Evolutionary conservation across 2,113 vertebrate genomes (phyloP), one percentile per base, ranked within the genome.

Genomic region (Notothenia rossii): DNA sequence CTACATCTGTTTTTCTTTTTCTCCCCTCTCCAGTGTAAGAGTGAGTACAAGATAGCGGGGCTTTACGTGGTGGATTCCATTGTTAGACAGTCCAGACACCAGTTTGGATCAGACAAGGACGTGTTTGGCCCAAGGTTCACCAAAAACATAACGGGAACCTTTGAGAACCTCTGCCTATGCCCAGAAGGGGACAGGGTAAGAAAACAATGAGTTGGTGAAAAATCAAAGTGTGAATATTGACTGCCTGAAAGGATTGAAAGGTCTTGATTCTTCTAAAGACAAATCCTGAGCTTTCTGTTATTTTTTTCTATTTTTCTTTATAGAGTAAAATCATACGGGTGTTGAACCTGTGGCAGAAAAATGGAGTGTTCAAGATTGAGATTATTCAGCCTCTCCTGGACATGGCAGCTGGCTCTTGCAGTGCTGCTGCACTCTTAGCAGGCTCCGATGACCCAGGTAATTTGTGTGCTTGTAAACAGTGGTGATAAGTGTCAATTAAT

Each of bases 261-360:
- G 25, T 14, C 60, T 40, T 25, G 1, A 1, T 10, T 7, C 1
- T 40, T 45, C 9, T 43, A 56, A 61, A 62, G 43, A 56, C 48
- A 72, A 40, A 72, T 15, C 1, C 40, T 58, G 18, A 45, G 7
- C 46, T 6, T 72, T 29, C 20, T 56, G 36, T 55, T 43, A 2
- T 50, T 22, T 3, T 10, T 29, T 36, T 3, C 8, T 60, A 7
- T 63, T 70, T 72, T 25, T 48, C 49, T 83, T 49, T 79, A 79
- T 91, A 99, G 98, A 99, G 98, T 94, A 99, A 99, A 91, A 98
- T 99, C 72, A 98, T 99, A 56, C 96, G 98, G 61, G 98, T 99
- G 45, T 91, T 99, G 88, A 99, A 99, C 93, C 95, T 99, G 83
- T 99, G 98, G 98, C 98, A 99, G 91, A 99, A 99, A 94, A 99